Evolutionary conservation across 1,140 invertebrate species (phyloP).

Genomic region (Hypsibius dujardini): DNA sequence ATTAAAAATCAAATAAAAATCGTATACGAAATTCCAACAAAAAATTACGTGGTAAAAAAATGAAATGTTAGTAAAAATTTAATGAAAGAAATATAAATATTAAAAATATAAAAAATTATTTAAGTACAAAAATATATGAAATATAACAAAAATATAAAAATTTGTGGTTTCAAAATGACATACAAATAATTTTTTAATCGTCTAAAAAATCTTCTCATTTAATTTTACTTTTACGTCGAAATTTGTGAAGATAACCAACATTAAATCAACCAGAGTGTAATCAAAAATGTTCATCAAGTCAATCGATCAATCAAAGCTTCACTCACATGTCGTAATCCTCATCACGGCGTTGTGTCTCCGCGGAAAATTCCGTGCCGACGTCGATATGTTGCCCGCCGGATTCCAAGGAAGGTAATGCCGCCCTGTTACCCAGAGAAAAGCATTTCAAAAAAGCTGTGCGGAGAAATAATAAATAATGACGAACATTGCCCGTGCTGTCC

Average conservation of each 20-base stretch:
- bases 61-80: too few species aligned
- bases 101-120: not conserved
- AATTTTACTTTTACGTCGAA: not conserved
- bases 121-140: slow-evolving; percentile 12
- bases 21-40: too few species aligned
- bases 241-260: not conserved
- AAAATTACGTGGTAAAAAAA: too few species aligned
- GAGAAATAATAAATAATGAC: slow-evolving; percentile 3
- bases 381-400: slow-evolving; percentile 72
- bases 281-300: slow-evolving; percentile 16
- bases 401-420: slow-evolving; percentile 27
- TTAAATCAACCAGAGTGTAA: not conserved
- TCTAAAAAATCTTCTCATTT: slow-evolving; percentile 9
- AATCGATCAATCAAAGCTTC: slow-evolving; percentile 19
- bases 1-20: too few species aligned
- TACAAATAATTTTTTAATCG: not conserved
- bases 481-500: slow-evolving; percentile 35
- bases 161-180: slow-evolving; percentile 15
- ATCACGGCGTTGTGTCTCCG: slow-evolving; percentile 89
- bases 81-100: too few species aligned
- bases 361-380: slow-evolving; percentile 89
- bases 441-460: not conserved
- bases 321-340: slow-evolving; percentile 90
- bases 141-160: slow-evolving; percentile 17
- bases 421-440: slow-evolving; percentile 19